Evolutionary conservation across 2,888 invertebrate genomes (phyloP), one percentile per base, ranked within the genome.

Genomic region (Gandaritis pyraliata): DNA sequence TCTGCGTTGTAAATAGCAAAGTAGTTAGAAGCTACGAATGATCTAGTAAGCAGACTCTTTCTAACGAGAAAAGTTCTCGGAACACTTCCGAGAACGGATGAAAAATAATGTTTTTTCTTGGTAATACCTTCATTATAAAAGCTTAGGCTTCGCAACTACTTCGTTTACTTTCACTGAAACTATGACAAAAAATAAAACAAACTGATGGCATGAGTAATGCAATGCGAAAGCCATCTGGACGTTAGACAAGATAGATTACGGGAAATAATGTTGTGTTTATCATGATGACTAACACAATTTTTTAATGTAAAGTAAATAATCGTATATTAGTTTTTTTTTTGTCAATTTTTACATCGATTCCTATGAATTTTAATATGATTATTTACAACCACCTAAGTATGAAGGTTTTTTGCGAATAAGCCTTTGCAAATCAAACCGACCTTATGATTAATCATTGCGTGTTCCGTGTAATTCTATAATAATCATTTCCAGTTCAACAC

Each of bases 1-100:
- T 70, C 70, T 54, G 55, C 55, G 54, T 69, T 66, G 72, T 72
- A 73, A 73, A 68, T 67, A 72, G 58, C 47, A 50, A 67, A 75
- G 67, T 68, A 69, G 61, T 67, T 66, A 57, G 58, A 39, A 55
- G 61, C 65, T 64, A 55, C 67, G 71, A 73, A 69, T 76, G 71
- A 72, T 71, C 69, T 68, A 61, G 75, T 74, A 74, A 79, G 74
- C 72, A 76, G 63, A 70, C 71, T 74, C 54, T 63, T 70, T 62
- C 74, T 85, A 84, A 85, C 81, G 81, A 85, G 83, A 83, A 84
- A 84, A 85, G 78, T 82, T 84, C 55, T 54, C 69, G 77, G 65
- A 73, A 76, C 69, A 72, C 51, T 55, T 65, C 66, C 65, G 66
- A 54, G 54, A 48, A 52, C 38, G 56, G 57, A 53, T 61, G 58